Percentiles rank a stretch among this genome's conserved stretches.
phyloP scores from a whole-genome alignment of 2,113 vertebrate species.

The Psilopogon haemacephalus region DNA sequence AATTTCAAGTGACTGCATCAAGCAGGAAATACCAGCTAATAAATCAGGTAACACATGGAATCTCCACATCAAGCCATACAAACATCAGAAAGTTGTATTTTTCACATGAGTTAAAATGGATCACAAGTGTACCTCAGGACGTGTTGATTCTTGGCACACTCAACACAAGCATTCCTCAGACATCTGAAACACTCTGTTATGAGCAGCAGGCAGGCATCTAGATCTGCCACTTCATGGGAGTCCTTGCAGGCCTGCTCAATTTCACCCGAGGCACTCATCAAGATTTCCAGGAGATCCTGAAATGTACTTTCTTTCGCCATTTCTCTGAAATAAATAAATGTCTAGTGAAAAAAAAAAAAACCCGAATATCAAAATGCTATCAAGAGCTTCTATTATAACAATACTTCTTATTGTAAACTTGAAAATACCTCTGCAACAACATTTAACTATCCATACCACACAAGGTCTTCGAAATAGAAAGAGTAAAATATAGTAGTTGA shows the following conservation, averaged over 20 bases:
- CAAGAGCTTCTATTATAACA: not conserved
- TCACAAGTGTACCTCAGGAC: slow-evolving; percentile 79
- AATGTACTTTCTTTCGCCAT: slow-evolving; percentile 70
- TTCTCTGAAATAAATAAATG: slow-evolving; percentile 70
- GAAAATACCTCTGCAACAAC: not conserved
- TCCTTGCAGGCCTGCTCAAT: slow-evolving; percentile 49
- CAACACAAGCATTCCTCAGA: slow-evolving; percentile 89
- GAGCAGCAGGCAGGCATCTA: slow-evolving; percentile 75
- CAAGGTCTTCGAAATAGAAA: not conserved
- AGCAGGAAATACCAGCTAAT: slow-evolving; percentile 6
- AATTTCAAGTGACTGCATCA: not conserved
- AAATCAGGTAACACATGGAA: not conserved
- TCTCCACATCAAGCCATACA: not conserved
- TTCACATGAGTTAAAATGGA: not conserved
- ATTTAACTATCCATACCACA: not conserved
- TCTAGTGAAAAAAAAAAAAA: not conserved
- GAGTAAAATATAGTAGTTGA: not conserved
- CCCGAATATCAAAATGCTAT: not conserved
- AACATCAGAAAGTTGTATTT: not conserved
- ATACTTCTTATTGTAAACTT: not conserved
- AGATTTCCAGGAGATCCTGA: slow-evolving; percentile 65
- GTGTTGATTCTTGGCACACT: slow-evolving; percentile 84
- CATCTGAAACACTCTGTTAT: slow-evolving; percentile 89
- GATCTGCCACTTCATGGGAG: not conserved
- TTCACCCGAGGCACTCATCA: slow-evolving; percentile 31